Evolutionary conservation across 37 sponge, comb jelly and placozoan genomes (phyloP).

Genomic region (Ephydatia muelleri): DNA sequence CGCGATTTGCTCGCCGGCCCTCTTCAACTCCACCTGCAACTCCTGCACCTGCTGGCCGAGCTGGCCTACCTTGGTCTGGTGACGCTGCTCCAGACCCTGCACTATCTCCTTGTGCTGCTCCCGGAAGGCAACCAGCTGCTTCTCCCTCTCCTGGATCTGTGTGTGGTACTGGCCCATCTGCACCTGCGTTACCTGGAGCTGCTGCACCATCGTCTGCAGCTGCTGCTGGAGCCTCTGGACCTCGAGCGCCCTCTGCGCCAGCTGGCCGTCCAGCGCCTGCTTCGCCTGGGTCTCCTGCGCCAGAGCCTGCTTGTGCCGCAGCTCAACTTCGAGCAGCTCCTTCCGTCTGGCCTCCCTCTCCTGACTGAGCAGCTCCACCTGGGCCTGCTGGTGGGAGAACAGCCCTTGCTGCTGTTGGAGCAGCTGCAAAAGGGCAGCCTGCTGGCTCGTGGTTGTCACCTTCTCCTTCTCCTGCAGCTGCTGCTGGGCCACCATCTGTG

Average conservation of each 20-base stretch:
- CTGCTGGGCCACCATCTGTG: constrained; percentile 34
- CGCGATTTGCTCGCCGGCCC: constrained; percentile 3
- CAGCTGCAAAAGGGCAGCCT: constrained; percentile 59
- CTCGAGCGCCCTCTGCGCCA: constrained; percentile 38
- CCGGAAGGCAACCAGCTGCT: constrained; percentile 44
- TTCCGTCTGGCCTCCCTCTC: constrained; percentile 36
- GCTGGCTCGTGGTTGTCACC: constrained; percentile 44
- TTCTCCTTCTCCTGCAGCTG: constrained; percentile 76
- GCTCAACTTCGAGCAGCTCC: constrained; percentile 43
- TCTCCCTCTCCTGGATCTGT: constrained; percentile 63
- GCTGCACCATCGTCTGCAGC: constrained; percentile 44
- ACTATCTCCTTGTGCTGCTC: constrained; percentile 65
- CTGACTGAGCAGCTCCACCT: constrained; percentile 57
- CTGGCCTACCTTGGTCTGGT: constrained; percentile 44
- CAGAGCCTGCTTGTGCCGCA: constrained; percentile 47
- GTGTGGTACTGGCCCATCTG: constrained; percentile 59
- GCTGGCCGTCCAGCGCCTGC: constrained; percentile 37
- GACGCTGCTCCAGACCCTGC: constrained; percentile 49
- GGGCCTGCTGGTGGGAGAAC: constrained; percentile 72
- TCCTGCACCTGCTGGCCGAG: constrained; percentile 67
- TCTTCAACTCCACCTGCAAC: constrained; percentile 44
- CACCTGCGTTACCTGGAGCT: constrained; percentile 46
- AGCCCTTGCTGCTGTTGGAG: constrained; percentile 77
- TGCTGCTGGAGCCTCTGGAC: constrained; percentile 48
- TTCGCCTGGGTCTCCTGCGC: constrained; percentile 52